phyloP scores from a whole-genome alignment of 1,140 invertebrate genomes.

The Cecropterus lyciades region DNA sequence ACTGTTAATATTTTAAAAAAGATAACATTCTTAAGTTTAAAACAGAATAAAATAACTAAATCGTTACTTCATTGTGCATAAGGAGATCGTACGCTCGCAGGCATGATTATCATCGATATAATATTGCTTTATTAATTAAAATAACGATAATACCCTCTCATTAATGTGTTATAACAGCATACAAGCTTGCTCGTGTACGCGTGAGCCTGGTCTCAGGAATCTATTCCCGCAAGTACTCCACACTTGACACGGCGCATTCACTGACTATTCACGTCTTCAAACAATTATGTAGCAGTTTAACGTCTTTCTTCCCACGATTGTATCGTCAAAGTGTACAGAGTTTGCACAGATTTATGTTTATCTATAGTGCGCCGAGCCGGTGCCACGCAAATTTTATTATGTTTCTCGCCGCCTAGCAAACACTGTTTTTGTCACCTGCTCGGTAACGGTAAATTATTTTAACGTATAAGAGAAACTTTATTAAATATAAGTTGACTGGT shows the following conservation, averaged over 20 bases:
- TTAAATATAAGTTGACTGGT: not conserved
- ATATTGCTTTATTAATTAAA: conserved; percentile 17
- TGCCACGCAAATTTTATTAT: conserved; percentile 44
- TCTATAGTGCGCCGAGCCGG: conserved; percentile 42
- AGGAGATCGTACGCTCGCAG: no score
- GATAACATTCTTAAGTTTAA: no score
- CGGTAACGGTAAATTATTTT: conserved; percentile 5
- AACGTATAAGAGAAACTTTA: not conserved
- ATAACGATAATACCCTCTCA: not conserved
- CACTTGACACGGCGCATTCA: conserved; percentile 56
- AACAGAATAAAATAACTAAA: no score
- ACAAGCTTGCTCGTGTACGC: not conserved
- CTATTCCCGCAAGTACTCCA: conserved; percentile 43
- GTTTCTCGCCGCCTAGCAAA: conserved; percentile 37
- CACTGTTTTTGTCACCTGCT: conserved; percentile 14
- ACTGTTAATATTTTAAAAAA: no score
- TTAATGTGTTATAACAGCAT: not conserved
- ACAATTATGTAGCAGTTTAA: conserved; percentile 72
- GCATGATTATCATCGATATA: no score
- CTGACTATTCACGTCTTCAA: conserved; percentile 63
- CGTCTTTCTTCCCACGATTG: conserved; percentile 73
- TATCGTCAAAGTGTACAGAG: conserved; percentile 59
- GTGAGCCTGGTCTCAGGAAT: conserved; percentile 37
- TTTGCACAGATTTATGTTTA: conserved; percentile 66
- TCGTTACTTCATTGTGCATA: no score